Evolutionary conservation across 2,113 vertebrate genomes (phyloP).

Genomic region (Callorhinus ursinus): DNA sequence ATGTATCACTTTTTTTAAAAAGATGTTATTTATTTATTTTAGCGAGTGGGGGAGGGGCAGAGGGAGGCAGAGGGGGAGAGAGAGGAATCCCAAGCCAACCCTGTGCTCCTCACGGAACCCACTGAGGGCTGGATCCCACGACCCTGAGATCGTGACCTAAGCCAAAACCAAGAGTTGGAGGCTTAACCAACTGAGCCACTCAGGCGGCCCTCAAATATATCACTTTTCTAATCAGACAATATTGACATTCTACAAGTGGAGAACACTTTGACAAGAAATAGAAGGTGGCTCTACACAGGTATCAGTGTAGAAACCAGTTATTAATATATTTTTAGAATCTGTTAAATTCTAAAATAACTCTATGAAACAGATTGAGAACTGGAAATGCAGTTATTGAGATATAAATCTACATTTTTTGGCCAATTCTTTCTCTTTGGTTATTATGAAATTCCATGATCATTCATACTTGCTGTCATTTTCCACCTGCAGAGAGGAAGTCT

Average conservation of each 20-base stretch:
- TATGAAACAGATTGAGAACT: not conserved
- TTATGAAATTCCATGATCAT: not conserved
- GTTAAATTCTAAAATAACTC: not conserved
- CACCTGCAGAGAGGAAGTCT: not conserved
- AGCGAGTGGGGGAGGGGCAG: not conserved
- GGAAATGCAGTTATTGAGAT: not conserved
- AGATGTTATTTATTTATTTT: not conserved
- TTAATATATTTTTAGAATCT: not conserved
- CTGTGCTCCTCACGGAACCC: fast-evolving
- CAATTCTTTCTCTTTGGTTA: not conserved
- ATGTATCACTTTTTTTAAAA: not conserved
- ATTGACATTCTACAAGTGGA: not conserved
- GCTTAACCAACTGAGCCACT: not conserved
- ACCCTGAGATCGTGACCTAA: not conserved
- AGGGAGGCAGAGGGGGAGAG: not conserved
- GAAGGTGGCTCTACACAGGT: not conserved
- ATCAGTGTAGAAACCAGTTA: not conserved
- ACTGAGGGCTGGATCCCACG: not conserved
- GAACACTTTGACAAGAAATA: not conserved
- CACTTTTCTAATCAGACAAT: not conserved
- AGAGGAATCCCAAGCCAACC: not conserved
- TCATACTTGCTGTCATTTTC: not conserved
- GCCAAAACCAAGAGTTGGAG: not conserved
- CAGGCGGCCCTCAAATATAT: not conserved
- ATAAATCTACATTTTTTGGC: not conserved